Evolutionary conservation across 2,888 invertebrate genomes (phyloP), one percentile per base, ranked within the genome.

Genomic region (Marronus borbonicus): DNA sequence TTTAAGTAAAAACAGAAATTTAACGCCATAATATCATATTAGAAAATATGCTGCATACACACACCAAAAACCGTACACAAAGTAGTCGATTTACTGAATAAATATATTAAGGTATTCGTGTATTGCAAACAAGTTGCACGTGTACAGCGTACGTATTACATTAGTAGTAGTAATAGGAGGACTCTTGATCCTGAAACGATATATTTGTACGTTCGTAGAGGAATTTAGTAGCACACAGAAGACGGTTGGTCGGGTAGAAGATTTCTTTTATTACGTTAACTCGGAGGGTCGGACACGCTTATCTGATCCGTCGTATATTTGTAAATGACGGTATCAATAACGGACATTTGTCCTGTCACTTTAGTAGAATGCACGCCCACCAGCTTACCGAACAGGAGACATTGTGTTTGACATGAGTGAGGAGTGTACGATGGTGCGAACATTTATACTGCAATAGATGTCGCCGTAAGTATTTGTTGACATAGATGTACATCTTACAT

Each of bases 261-360:
- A 52, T 36, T 74, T 74, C 74, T 74, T 62, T 74, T 74, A 74
- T 55, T 65, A 58, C 68, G 55, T 68, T 58, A 58, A 58, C 68
- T 65, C 55, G 58, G n/a, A 66, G 76, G 65, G 20, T 24, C 66
- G 36, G 66, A 28, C 76, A 74, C 70, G 78, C 81, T 83, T 83
- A 85, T 85, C 84, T 85, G 85, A 85, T 85, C 83, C 80, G 79
- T 80, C 81, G 84, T 85, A 84, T 85, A 85, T 85, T 85, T 85
- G 85, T 85, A 85, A 86, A 86, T 85, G 86, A 85, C 86, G 85
- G 85, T 85, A 86, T 86, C 86, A 85, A 86, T 86, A 86, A 86
- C 83, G 83, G 83, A 83, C 86, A 86, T 86, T 86, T 86, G 86
- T 85, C 85, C 84, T 83, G 81, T 83, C 83, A 81, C 80, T 72